Evolutionary conservation across 1,140 invertebrate genomes (phyloP).

Genomic region (Drosophila mauritiana): DNA sequence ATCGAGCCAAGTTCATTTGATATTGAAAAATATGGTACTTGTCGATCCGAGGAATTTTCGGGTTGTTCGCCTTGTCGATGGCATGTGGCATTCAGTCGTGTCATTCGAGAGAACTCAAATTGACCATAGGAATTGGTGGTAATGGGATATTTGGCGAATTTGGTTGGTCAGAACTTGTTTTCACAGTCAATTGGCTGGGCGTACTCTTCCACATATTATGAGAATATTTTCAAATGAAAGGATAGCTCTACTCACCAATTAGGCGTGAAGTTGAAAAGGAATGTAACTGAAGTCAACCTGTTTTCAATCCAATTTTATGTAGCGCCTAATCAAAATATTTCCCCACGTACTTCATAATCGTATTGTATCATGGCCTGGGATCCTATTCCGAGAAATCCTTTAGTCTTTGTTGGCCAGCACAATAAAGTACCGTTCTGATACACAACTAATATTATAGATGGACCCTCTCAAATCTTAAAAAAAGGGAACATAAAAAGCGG

Average conservation of each 20-base stretch:
- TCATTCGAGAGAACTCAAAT: slow-evolving; percentile 23
- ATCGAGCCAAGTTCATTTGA: slow-evolving; percentile 41
- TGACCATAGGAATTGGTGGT: slow-evolving; percentile 26
- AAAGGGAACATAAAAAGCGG: slow-evolving; percentile 47
- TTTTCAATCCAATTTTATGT: slow-evolving; percentile 3
- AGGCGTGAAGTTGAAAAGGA: background rate
- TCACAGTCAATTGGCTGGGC: background rate
- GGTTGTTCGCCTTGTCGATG: slow-evolving; percentile 30
- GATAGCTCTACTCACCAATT: too few species aligned
- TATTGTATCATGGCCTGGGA: slow-evolving; percentile 1
- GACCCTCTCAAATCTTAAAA: slow-evolving; percentile 21
- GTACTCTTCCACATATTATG: slow-evolving; percentile 2
- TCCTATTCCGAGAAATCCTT: slow-evolving; percentile 31
- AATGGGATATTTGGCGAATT: slow-evolving; percentile 22
- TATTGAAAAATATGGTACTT: slow-evolving; percentile 19
- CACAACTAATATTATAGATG: slow-evolving; percentile 36
- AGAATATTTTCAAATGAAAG: too few species aligned
- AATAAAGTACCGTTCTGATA: slow-evolving; percentile 71
- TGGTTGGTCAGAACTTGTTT: background rate
- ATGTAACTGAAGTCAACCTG: slow-evolving; percentile 1
- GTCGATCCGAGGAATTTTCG: slow-evolving; percentile 11
- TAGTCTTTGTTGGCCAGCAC: slow-evolving; percentile 47
- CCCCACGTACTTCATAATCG: slow-evolving; percentile 72
- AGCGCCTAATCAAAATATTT: slow-evolving; percentile 67
- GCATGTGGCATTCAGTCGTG: slow-evolving; percentile 34